Evolutionary conservation across 2,888 invertebrate genomes (phyloP).

Genomic region (Archips xylosteana): DNA sequence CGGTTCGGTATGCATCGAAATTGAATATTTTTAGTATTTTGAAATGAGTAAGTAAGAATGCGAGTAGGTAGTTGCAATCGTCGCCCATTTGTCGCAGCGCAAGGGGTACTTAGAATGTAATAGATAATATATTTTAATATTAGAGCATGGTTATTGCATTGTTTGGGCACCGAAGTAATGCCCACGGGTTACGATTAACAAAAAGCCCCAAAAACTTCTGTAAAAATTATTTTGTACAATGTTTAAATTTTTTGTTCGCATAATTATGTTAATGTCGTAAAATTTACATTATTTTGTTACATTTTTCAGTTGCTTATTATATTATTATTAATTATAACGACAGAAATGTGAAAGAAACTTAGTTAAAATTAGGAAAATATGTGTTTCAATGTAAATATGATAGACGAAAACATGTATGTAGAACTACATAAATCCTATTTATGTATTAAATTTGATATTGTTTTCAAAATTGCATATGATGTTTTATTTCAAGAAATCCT

Average conservation of each 20-base stretch:
- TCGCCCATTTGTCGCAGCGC: constrained; percentile 32
- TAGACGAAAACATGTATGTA: constrained; percentile 83
- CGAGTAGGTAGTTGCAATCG: constrained; percentile 37
- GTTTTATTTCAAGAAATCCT: constrained; percentile 64
- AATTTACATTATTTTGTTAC: constrained; percentile 68
- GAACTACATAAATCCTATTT: constrained; percentile 84
- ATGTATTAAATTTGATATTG: constrained; percentile 86
- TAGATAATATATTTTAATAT: constrained; percentile 72
- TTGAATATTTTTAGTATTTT: constrained; percentile 30
- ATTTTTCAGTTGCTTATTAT: constrained; percentile 78
- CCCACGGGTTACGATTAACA: constrained; percentile 50
- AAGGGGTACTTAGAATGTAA: constrained; percentile 58
- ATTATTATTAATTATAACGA: constrained; percentile 67
- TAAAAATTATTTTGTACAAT: constrained; percentile 82
- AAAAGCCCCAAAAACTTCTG: constrained; percentile 54
- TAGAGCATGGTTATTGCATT: constrained; percentile 65
- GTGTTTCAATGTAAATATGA: constrained; percentile 84
- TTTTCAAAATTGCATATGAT: constrained; percentile 81
- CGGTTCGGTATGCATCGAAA: constrained; percentile 36
- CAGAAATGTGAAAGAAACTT: constrained; percentile 69
- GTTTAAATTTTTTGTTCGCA: constrained; percentile 70
- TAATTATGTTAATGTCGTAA: constrained; percentile 70
- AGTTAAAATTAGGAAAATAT: constrained; percentile 77
- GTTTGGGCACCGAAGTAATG: constrained; percentile 60
- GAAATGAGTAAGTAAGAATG: constrained; percentile 24